Evolutionary conservation across 2,888 invertebrate genomes (phyloP).

Genomic region (Chrysolina oricalcia): DNA sequence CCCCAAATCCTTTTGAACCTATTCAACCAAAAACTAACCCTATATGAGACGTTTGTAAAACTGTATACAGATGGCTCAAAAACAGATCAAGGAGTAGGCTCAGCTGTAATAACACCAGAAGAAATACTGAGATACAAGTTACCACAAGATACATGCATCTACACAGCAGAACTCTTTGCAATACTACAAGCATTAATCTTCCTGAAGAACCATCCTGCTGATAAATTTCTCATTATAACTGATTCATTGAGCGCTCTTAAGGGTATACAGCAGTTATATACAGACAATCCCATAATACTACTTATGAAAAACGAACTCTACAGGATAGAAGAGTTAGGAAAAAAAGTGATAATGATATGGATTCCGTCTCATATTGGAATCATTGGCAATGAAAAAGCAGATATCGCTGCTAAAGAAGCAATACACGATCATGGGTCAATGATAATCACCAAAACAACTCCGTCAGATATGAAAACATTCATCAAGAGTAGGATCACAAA

Average conservation of each 20-base stretch:
- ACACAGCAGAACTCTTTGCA: too few species aligned
- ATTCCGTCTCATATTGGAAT: not conserved
- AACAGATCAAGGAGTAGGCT: not conserved
- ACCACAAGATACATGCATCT: not conserved
- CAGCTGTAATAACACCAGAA: not conserved
- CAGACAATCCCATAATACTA: not conserved
- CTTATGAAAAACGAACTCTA: constrained; percentile 1
- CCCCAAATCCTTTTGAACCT: not conserved
- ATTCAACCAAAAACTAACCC: not conserved
- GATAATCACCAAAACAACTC: not conserved
- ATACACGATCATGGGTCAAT: not conserved
- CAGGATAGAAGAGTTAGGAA: not conserved
- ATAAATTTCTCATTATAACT: too few species aligned
- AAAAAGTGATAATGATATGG: not conserved
- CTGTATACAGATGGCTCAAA: not conserved
- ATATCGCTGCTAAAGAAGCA: not conserved
- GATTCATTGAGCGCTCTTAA: not conserved
- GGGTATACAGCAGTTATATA: not conserved
- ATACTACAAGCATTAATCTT: too few species aligned
- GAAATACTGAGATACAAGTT: not conserved
- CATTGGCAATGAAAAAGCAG: not conserved
- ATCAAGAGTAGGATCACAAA: too few species aligned
- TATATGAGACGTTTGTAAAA: not conserved
- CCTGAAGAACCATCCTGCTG: not conserved
- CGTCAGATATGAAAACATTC: too few species aligned